Evolutionary conservation across 2,113 vertebrate species (phyloP).

Genomic region (Anser brachyrhynchus): DNA sequence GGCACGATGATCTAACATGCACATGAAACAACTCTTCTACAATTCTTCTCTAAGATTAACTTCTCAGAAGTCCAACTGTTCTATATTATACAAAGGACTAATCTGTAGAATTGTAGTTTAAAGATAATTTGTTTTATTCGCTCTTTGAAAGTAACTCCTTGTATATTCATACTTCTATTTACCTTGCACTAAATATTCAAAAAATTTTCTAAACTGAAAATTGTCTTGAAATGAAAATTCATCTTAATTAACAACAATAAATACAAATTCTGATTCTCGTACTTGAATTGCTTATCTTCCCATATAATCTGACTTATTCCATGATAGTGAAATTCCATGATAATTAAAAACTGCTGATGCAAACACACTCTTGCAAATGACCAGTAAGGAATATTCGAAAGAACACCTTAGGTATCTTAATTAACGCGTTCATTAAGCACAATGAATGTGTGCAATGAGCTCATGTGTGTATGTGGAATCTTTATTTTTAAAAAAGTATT

Average conservation of each 20-base stretch:
- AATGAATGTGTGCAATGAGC: not conserved
- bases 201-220: not conserved
- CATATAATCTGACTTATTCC: not conserved
- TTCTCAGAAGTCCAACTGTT: not conserved
- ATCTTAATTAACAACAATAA: not conserved
- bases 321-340: not conserved
- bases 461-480: not conserved
- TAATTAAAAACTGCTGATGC: not conserved
- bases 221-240: not conserved
- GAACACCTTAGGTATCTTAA: not conserved
- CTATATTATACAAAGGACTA: not conserved
- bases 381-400: not conserved
- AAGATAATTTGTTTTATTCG: not conserved
- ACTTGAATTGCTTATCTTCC: not conserved
- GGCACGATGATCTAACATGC: not conserved
- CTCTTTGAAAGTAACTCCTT: not conserved
- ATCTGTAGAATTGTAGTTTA: not conserved
- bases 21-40: not conserved
- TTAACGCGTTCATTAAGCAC: not conserved
- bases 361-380: not conserved
- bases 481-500: not conserved
- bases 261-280: not conserved
- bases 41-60: not conserved
- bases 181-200: not conserved
- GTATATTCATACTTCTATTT: not conserved